Evolutionary conservation across 2,888 invertebrate genomes (phyloP).

Genomic region (Smittia sp.): DNA sequence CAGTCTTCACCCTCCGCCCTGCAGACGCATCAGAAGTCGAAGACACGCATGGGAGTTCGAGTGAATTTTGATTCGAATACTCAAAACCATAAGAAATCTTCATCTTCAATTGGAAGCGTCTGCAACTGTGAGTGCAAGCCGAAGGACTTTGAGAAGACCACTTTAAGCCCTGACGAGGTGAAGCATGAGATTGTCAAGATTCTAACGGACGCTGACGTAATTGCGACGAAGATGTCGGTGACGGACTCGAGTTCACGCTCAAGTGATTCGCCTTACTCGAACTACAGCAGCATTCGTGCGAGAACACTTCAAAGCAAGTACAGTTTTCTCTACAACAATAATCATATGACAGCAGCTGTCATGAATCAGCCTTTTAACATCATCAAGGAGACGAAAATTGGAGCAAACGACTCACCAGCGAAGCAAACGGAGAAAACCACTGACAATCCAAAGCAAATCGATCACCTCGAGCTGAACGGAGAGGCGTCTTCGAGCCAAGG

Average conservation of each 20-base stretch:
- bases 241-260: constrained; percentile 37
- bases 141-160: constrained; percentile 50
- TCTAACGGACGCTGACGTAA: constrained; percentile 49
- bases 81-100: constrained; percentile 1
- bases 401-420: constrained; percentile 1
- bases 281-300: constrained; percentile 34
- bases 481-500: constrained; percentile 45
- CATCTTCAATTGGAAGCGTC: constrained; percentile 16
- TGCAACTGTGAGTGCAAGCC: constrained; percentile 53
- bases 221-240: constrained; percentile 42
- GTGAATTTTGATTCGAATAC: neutral
- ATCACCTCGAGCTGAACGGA: neutral
- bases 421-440: neutral
- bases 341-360: constrained; percentile 38
- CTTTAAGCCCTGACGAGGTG: constrained; percentile 51
- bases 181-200: constrained; percentile 52
- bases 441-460: neutral
- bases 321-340: constrained; percentile 37
- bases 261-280: constrained; percentile 38
- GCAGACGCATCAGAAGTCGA: neutral
- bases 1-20: constrained; percentile 33
- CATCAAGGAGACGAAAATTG: constrained; percentile 39
- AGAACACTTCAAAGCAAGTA: constrained; percentile 32
- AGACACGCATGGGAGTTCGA: neutral
- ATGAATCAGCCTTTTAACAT: constrained; percentile 35